Evolutionary conservation across 1,140 invertebrate genomes (phyloP), one percentile per base, ranked within the genome.

Genomic region (Stenopsyche tienmushanensis): DNA sequence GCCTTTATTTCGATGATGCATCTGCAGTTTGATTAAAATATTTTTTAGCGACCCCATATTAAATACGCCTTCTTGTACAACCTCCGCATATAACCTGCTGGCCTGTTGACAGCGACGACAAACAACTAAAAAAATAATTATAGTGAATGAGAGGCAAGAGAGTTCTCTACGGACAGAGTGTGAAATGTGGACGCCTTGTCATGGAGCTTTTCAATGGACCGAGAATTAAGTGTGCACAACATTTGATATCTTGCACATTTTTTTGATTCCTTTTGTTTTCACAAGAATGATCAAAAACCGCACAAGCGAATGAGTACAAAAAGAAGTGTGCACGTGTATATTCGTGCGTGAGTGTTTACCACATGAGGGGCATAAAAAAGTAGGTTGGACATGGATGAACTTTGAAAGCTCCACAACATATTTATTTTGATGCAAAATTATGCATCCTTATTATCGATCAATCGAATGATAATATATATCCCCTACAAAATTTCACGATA

Each of bases 121-220:
- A 60, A 60, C 54, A 60, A 60, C 57, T 8, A 45, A 60, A 60
- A 58, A 60, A 60, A 47, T 60, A 60, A 57, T 57, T 60, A 47
- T 39, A 34, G 15, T 39, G 57, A 60, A 60, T 60, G 57, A 47
- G 44, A 60, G 15, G 53, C 13, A 57, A n/a, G n/a, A 60, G 57
- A 20, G 26, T 57, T 57, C 57, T 44, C 21, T 60, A 47, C 57
- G 57, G 41, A 60, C 42, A 47, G 57, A 60, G 57, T 60, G 57
- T 60, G 57, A 60, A 60, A 60, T 60, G 57, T 44, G 54, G 54
- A 57, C 54, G 54, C 54, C 54, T 57, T 26, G 54, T 60, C 57
- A 47, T 26, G 57, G 25, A 60, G 41, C 42, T 60, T 60, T 60
- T 60, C 57, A 60, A 60, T 60, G 57, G 57, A 17, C 26, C 26